Conservation (phyloP, 2,113 vertebrate species). For the Bujurquina vittata region DNA sequence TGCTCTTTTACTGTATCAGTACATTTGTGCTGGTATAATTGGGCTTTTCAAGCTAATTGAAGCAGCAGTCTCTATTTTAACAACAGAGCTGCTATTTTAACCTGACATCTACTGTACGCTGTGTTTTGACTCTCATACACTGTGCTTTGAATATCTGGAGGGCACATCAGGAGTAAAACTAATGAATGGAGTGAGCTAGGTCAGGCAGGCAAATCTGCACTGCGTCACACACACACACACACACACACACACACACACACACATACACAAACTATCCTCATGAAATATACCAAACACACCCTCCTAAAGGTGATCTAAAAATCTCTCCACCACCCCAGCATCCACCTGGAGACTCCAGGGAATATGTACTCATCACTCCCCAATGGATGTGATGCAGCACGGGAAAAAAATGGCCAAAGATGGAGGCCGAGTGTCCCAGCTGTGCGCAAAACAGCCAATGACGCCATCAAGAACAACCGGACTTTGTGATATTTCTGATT, state of each 20-base stretch:
- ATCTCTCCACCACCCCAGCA: background rate
- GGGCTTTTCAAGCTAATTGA: conserved; percentile 17
- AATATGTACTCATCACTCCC: background rate
- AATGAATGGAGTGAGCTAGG: conserved; percentile 1
- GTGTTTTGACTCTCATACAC: background rate
- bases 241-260: background rate
- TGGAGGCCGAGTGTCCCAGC: background rate
- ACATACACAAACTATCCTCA: background rate
- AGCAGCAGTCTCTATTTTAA: conserved; percentile 2
- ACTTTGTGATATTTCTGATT: background rate
- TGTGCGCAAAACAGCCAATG: background rate
- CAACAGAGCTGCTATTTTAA: conserved; percentile 9
- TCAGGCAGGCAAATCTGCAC: background rate
- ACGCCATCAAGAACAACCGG: background rate
- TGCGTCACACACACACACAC: background rate
- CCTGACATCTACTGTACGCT: background rate
- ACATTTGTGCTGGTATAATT: background rate
- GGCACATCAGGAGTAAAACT: background rate
- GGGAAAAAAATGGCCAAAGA: background rate
- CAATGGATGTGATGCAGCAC: background rate
- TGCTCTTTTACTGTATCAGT: background rate
- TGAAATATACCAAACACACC: background rate
- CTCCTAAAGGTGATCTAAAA: background rate
- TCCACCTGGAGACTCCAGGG: background rate
- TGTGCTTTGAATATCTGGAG: background rate